phyloP scores from a whole-genome alignment of 2,797 vertebrate species.

The Psittacula echo region DNA sequence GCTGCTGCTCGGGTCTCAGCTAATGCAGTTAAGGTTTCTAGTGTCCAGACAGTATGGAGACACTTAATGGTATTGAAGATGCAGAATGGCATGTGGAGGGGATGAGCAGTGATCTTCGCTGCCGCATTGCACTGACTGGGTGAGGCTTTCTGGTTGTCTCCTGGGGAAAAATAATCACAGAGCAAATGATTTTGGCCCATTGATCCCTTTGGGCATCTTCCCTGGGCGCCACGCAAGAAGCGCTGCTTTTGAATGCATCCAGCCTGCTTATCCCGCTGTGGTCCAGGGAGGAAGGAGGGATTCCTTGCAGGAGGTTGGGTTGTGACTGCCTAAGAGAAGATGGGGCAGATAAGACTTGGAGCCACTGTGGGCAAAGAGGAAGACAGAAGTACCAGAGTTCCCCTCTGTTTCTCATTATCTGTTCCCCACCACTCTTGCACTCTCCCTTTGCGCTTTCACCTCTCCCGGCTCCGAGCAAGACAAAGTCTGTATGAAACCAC shows the following conservation, averaged over 20 bases:
- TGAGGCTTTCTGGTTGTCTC: neutral
- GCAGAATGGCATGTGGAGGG: neutral
- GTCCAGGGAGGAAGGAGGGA: neutral
- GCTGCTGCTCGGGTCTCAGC: slow-evolving; percentile 34
- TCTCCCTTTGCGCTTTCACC: neutral
- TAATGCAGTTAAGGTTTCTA: slow-evolving; percentile 62
- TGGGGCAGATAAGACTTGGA: neutral
- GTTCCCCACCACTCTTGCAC: neutral
- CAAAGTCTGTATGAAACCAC: slow-evolving; percentile 42
- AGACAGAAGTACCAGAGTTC: neutral
- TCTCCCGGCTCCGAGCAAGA: neutral
- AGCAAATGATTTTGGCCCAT: neutral
- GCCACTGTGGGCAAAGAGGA: neutral
- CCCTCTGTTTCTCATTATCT: neutral
- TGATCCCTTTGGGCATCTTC: accelerated
- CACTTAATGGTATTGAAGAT: slow-evolving; percentile 71
- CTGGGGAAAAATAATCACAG: neutral
- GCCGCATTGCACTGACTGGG: neutral
- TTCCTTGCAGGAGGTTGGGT: neutral
- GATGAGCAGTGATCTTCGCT: neutral
- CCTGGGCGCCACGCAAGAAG: accelerated
- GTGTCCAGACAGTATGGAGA: slow-evolving; percentile 69
- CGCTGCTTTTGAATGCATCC: neutral
- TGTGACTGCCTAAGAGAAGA: neutral
- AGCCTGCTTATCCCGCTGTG: accelerated